Conservation (phyloP, 2,797 vertebrate genomes). For the Melanotaenia boesemani region DNA sequence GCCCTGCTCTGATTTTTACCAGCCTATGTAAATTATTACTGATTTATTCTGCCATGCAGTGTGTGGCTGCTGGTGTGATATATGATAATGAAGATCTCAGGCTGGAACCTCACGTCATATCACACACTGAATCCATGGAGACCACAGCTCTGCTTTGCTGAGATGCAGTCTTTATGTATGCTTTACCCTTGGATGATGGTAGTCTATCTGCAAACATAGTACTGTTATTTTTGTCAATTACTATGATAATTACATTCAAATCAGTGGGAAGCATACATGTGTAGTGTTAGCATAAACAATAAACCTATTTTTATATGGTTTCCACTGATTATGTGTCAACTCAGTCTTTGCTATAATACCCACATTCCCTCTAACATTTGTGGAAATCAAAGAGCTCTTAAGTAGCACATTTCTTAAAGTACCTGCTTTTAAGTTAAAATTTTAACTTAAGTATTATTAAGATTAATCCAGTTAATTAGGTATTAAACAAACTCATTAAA, state of each 20-base stretch:
- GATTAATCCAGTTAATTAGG: neutral
- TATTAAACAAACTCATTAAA: neutral
- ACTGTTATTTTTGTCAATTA: neutral
- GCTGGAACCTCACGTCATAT: constrained; percentile 42
- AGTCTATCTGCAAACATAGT: neutral
- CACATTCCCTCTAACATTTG: neutral
- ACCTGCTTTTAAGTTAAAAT: neutral
- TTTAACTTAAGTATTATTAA: neutral
- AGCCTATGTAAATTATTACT: constrained; percentile 28
- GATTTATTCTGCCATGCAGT: constrained; percentile 31
- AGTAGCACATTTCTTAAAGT: neutral
- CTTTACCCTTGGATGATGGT: neutral
- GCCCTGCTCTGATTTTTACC: constrained; percentile 2
- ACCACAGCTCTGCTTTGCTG: constrained; percentile 27
- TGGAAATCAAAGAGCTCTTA: neutral
- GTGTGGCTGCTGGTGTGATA: constrained; percentile 54
- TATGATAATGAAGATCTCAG: constrained; percentile 63
- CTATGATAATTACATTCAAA: neutral
- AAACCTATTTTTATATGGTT: neutral
- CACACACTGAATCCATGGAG: constrained; percentile 33
- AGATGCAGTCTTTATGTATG: constrained; percentile 9
- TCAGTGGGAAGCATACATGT: neutral
- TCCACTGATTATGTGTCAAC: neutral
- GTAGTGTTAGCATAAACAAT: neutral
- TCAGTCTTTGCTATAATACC: neutral